Evolutionary conservation across 2,888 invertebrate species (phyloP), one percentile per base, ranked within the genome.

Genomic region (Drosophila kambysellisi): DNA sequence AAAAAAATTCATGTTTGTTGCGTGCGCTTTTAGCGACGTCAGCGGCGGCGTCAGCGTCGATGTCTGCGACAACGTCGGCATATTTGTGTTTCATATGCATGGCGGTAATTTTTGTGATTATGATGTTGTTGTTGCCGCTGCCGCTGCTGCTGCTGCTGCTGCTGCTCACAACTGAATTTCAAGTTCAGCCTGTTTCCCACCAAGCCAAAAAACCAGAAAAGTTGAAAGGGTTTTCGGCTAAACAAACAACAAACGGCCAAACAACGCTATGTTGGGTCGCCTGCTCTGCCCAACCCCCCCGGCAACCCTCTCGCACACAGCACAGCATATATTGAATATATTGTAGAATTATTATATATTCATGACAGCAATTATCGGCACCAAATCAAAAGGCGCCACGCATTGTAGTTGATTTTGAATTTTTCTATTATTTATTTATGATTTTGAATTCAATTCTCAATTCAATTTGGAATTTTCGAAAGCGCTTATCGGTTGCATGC

Each of bases 1-100:
- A 71, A 65, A 58, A 78, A 63, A 70, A 64, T 76, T 82, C 75
- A 66, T 83, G 79, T 82, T 87, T 76, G 77, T 82, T 88, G 85
- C 88, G 88, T 89, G 83, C 80, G 81, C 79, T 79, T 79, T 71
- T 75, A 68, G 76, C 50, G 69, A 61, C 65, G 69, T 53, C 57
- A 52, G 62, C 70, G 51, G 60, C 63, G 60, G 25, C 65, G 70
- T 54, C 68, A 46, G 17, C 66, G 57, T 37, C 51, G 52, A 37
- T 60, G 57, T 41, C 53, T 52, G 53, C 78, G 51, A 51, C 67
- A 53, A 58, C 67, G 66, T 41, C 77, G 74, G 72, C 58, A 80
- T 82, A 88, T 88, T 88, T 87, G 82, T 78, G 82, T 87, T 87
- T 87, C 84, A 87, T 88, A 88, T 88, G 87, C 87, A 88, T 84